Evolutionary conservation across 2,888 invertebrate genomes (phyloP).

Genomic region (Ommatoiulus sabulosus): DNA sequence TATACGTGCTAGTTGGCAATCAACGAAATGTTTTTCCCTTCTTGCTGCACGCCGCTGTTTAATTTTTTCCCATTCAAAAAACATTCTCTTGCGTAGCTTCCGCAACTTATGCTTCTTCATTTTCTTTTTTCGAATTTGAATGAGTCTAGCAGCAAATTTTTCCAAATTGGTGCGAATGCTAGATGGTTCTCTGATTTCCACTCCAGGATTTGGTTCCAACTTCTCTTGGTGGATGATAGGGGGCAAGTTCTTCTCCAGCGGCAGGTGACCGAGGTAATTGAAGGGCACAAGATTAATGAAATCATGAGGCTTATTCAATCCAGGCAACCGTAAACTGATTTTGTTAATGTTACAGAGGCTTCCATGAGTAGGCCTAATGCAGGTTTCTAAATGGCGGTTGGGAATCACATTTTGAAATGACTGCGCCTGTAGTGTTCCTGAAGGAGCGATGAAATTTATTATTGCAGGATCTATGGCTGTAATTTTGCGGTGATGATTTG

Average conservation of each 20-base stretch:
- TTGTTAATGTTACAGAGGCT: neutral
- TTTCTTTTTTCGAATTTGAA: constrained; percentile 82
- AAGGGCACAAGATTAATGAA: constrained; percentile 17
- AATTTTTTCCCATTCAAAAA: constrained; percentile 79
- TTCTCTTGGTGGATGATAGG: neutral
- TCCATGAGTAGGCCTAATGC: neutral
- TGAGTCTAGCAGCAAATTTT: constrained; percentile 79
- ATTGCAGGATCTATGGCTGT: neutral
- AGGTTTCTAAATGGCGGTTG: neutral
- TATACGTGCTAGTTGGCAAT: constrained; percentile 76
- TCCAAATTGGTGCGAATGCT: constrained; percentile 66
- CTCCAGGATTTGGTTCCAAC: neutral
- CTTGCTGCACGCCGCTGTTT: constrained; percentile 74
- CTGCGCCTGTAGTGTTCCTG: neutral
- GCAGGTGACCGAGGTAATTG: neutral
- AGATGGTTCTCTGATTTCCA: constrained; percentile 48
- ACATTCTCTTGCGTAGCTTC: constrained; percentile 84
- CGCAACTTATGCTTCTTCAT: constrained; percentile 88
- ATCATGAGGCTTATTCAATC: neutral
- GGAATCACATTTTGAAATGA: neutral
- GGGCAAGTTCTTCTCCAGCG: neutral
- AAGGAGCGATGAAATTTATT: neutral
- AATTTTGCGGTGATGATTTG: neutral
- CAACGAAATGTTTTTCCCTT: constrained; percentile 84
- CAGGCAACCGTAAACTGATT: neutral